Evolutionary conservation across 1,140 invertebrate genomes (phyloP).

Genomic region (Drosophila serrata): DNA sequence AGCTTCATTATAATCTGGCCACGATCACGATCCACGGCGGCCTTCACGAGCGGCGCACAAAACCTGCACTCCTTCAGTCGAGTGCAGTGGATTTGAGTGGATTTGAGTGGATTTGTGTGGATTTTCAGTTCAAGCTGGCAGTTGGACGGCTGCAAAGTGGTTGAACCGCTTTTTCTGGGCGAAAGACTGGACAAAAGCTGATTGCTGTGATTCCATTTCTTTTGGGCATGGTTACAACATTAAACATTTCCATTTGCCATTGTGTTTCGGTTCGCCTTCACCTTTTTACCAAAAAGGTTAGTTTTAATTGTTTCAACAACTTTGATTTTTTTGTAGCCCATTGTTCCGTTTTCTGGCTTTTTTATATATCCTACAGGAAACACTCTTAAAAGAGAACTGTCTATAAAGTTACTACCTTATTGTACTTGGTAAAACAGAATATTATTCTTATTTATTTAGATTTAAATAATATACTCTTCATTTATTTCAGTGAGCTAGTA

Average conservation of each 20-base stretch:
- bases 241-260: slow-evolving; percentile 47
- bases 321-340: slow-evolving; percentile 40
- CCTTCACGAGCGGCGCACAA: slow-evolving; percentile 59
- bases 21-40: slow-evolving; percentile 68
- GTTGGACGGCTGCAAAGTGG: slow-evolving; percentile 51
- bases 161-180: slow-evolving; percentile 47
- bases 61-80: slow-evolving; percentile 51
- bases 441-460: neutral
- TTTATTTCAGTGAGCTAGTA: neutral
- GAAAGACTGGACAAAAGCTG: slow-evolving; percentile 55
- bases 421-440: neutral
- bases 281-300: slow-evolving; percentile 67
- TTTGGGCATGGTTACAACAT: slow-evolving; percentile 9
- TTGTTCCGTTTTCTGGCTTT: slow-evolving; percentile 41
- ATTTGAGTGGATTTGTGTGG: slow-evolving; percentile 22
- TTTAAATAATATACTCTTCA: neutral
- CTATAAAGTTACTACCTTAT: neutral
- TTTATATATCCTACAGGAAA: neutral
- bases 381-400: neutral
- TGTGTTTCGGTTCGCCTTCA: slow-evolving; percentile 44
- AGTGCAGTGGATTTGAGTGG: slow-evolving; percentile 15
- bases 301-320: slow-evolving; percentile 73
- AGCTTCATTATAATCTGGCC: slow-evolving; percentile 50
- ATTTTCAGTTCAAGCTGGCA: slow-evolving; percentile 2
- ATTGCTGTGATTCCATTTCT: slow-evolving; percentile 30